These are phyloP conservation scores for Cavia aperea DNA, from an alignment of 2,113 vertebrate genomes.

Conservation along the genomic window DNA sequence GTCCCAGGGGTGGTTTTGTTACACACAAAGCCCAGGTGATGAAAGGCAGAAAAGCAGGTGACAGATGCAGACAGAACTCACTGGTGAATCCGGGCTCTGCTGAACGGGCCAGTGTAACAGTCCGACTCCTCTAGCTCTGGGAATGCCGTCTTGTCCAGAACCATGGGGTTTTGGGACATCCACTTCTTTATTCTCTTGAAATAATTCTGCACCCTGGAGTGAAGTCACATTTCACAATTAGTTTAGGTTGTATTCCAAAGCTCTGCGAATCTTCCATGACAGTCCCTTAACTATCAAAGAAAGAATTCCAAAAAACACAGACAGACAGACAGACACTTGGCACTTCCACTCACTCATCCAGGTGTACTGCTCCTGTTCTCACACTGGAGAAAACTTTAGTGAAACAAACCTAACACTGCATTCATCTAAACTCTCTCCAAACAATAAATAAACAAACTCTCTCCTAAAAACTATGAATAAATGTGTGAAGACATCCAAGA, in stretches of 20 bases:
- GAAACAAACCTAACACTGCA: background rate
- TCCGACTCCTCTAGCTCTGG: slow-evolving; percentile 94
- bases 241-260: background rate
- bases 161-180: slow-evolving; percentile 96
- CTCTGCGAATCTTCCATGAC: background rate
- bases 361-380: background rate
- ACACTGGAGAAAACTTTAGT: background rate
- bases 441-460: background rate
- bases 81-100: slow-evolving; percentile 95
- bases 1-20: background rate
- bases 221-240: slow-evolving; percentile 13
- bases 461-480: background rate
- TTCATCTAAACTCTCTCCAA: background rate
- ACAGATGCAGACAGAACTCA: slow-evolving; percentile 72
- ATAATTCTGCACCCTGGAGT: slow-evolving; percentile 85
- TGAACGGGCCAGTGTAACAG: slow-evolving; percentile 97
- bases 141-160: slow-evolving; percentile 94
- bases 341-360: background rate
- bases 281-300: background rate
- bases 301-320: background rate
- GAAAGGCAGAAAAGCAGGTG: background rate
- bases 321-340: too few species aligned
- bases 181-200: slow-evolving; percentile 92
- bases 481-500: background rate
- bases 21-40: background rate